phyloP scores from a whole-genome alignment of 2,888 invertebrate genomes.

The Sarcophaga subvicina region DNA sequence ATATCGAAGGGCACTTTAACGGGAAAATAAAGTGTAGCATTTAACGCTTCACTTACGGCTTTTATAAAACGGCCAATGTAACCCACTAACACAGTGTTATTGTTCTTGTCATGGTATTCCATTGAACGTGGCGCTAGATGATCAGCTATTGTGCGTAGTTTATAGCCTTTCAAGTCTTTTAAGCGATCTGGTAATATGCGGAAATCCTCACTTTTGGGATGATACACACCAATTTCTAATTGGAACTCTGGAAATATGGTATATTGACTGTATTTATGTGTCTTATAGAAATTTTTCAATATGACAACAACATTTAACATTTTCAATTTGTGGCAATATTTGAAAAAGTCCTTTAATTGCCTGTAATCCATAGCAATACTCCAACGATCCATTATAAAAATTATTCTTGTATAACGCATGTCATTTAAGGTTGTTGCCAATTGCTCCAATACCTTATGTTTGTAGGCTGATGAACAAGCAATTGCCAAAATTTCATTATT shows the following conservation, averaged over 20 bases:
- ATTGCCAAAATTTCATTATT: conserved; percentile 46
- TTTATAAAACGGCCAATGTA: conserved; percentile 51
- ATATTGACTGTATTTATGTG: conserved; percentile 33
- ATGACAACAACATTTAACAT: conserved; percentile 59
- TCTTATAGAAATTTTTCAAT: conserved; percentile 49
- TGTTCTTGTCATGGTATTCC: conserved; percentile 52
- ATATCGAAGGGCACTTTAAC: conserved; percentile 19
- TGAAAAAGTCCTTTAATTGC: conserved; percentile 25
- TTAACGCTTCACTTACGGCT: conserved; percentile 42
- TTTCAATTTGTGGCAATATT: conserved; percentile 11
- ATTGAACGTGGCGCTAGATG: conserved; percentile 55
- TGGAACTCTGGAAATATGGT: conserved; percentile 60
- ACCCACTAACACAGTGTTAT: conserved; percentile 44
- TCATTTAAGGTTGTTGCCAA: conserved; percentile 42
- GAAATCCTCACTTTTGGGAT: neutral
- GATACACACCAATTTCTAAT: conserved; percentile 24
- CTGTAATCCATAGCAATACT: neutral
- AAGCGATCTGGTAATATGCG: conserved; percentile 41
- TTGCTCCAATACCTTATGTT: neutral
- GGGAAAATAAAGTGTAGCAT: conserved; percentile 45
- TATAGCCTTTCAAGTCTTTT: conserved; percentile 48
- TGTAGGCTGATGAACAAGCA: conserved; percentile 21
- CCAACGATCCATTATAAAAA: conserved; percentile 3
- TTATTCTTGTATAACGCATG: conserved; percentile 39
- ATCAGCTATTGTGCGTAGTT: conserved; percentile 59